Percentiles rank a stretch among this genome's conserved stretches.
Evolutionary conservation across 2,797 vertebrate species (phyloP).

Genomic region (Pseudochirops cupreus): DNA sequence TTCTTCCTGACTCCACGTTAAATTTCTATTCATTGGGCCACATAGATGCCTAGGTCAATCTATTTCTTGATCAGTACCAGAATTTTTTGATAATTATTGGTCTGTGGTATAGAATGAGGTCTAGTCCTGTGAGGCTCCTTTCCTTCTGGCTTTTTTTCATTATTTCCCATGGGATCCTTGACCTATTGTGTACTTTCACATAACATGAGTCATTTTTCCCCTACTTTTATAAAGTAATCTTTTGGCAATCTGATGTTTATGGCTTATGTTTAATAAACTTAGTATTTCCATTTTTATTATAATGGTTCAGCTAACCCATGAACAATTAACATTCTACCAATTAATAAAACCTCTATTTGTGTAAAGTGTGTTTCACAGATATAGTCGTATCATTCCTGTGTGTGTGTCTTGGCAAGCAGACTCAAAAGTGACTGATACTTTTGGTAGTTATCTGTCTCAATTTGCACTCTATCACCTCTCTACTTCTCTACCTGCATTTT

Average conservation of each 20-base stretch:
- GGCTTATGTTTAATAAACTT: neutral
- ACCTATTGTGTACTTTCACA: neutral
- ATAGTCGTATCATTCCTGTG: neutral
- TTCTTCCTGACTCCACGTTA: neutral
- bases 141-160: neutral
- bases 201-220: neutral
- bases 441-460: neutral
- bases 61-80: neutral
- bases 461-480: too few relatives aligned
- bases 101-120: neutral
- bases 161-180: neutral
- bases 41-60: neutral
- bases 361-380: neutral
- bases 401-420: neutral
- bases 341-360: neutral
- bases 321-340: neutral
- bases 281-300: neutral
- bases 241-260: neutral
- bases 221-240: neutral
- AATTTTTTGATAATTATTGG: neutral
- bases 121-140: neutral
- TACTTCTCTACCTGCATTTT: neutral
- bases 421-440: neutral
- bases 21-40: neutral
- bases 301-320: neutral